These are phyloP conservation scores for Neoseiulus cucumeris DNA, from an alignment of 1,140 invertebrate genomes.

Conservation along the genomic window DNA sequence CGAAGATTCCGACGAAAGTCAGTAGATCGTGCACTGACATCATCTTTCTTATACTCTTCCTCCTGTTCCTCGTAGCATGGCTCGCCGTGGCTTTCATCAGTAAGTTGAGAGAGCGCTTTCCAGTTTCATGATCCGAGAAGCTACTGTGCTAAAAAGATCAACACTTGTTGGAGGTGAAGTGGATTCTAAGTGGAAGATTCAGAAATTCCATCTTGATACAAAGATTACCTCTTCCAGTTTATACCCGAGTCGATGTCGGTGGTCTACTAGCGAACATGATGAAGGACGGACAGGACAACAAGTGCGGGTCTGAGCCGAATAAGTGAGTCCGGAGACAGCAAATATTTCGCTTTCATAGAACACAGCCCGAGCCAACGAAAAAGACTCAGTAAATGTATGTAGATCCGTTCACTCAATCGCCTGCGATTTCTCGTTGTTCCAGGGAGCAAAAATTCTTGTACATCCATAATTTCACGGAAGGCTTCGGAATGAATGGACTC, in stretches of 20 bases:
- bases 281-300: background rate
- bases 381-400: too few relatives aligned
- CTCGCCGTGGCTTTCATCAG: slow-evolving; percentile 41
- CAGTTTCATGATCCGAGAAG: too few relatives aligned
- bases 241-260: slow-evolving; percentile 39
- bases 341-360: too few relatives aligned
- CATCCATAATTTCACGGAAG: background rate
- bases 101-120: slow-evolving; percentile 49
- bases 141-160: too few relatives aligned
- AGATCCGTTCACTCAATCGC: too few relatives aligned
- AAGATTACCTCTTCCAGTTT: too few relatives aligned
- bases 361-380: too few relatives aligned
- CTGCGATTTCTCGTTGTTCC: too few relatives aligned
- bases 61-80: background rate
- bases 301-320: background rate
- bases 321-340: background rate
- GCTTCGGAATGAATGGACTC: too few relatives aligned
- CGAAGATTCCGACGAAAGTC: slow-evolving; percentile 14
- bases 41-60: slow-evolving; percentile 59
- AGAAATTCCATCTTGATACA: too few relatives aligned
- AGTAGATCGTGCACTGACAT: slow-evolving; percentile 59
- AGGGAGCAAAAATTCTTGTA: background rate
- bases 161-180: too few relatives aligned
- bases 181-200: too few relatives aligned
- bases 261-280: background rate